Percentiles rank a stretch among this genome's conserved stretches.
These are phyloP conservation scores for Potamilus streckersoni DNA, from an alignment of 1,140 invertebrate genomes.

Conservation along the genomic window DNA sequence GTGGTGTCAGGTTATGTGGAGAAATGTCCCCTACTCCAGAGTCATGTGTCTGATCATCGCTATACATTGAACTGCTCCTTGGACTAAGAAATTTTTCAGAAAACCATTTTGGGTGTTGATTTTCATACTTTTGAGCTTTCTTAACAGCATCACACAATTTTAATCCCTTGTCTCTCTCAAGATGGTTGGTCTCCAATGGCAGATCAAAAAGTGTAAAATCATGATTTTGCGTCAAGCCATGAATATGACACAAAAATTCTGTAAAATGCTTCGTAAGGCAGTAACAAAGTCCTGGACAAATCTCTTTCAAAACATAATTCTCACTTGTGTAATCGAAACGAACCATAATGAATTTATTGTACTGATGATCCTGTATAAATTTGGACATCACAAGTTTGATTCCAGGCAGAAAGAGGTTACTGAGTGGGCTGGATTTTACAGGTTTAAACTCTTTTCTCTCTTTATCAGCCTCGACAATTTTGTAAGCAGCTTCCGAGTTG, in stretches of 20 bases:
- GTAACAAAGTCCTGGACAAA: conserved; percentile 26
- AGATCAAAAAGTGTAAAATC: conserved; percentile 16
- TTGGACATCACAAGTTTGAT: conserved; percentile 24
- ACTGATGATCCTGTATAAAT: conserved; percentile 22
- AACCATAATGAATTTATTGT: conserved; percentile 27
- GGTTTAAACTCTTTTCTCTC: neutral
- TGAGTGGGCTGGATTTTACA: neutral
- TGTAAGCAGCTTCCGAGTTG: conserved; percentile 23
- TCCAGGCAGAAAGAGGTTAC: conserved; percentile 2
- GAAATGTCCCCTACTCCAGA: conserved; percentile 14
- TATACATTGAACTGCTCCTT: neutral
- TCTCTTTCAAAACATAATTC: conserved; percentile 21
- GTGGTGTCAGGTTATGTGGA: neutral
- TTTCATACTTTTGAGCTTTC: conserved; percentile 11
- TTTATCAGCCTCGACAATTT: conserved; percentile 1
- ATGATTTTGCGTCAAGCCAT: conserved; percentile 15
- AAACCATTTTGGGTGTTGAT: conserved; percentile 12
- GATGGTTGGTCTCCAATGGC: conserved; percentile 18
- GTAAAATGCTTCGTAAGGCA: conserved; percentile 21
- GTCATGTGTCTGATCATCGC: conserved; percentile 19
- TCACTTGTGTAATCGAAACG: conserved; percentile 29
- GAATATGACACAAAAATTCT: conserved; percentile 27
- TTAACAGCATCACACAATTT: conserved; percentile 15
- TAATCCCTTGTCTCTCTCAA: conserved; percentile 12
- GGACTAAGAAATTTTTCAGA: neutral